Conservation (phyloP, 2,888 invertebrate species). For the Chirona hameri region DNA sequence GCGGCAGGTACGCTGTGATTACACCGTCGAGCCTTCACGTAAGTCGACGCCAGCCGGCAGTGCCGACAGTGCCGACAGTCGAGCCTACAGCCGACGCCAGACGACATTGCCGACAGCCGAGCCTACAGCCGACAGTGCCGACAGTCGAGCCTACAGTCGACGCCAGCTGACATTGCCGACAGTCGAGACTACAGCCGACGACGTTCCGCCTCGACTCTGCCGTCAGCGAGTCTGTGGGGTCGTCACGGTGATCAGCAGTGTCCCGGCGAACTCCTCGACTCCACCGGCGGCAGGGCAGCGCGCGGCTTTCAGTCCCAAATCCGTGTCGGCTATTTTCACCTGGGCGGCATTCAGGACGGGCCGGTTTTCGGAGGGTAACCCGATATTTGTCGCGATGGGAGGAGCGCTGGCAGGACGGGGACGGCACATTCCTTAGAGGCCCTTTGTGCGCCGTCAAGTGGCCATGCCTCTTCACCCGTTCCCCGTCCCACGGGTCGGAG, state of each 20-base stretch:
- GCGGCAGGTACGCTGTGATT: neutral
- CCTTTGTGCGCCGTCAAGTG: conserved; percentile 24
- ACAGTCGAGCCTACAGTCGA: neutral
- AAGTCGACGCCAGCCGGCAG: neutral
- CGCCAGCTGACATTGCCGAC: neutral
- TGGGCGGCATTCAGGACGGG: neutral
- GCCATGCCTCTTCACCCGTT: neutral
- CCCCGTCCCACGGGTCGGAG: neutral
- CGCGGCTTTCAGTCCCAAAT: neutral
- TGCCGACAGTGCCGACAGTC: neutral
- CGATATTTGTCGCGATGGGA: neutral
- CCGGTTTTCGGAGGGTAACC: neutral
- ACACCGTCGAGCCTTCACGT: neutral
- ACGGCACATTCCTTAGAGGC: neutral
- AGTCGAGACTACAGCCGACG: too few relatives aligned
- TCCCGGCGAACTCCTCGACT: neutral
- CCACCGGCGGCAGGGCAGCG: neutral
- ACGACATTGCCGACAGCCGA: neutral
- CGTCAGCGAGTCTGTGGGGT: neutral
- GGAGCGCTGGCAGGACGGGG: neutral
- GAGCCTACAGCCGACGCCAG: too few relatives aligned
- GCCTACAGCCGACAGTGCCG: too few relatives aligned
- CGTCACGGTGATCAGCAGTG: neutral
- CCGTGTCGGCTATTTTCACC: conserved; percentile 22
- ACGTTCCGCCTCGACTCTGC: neutral